Base-by-base conservation (phyloP, 2,797 vertebrate genomes). In the Gadopsis marmoratus region DNA sequence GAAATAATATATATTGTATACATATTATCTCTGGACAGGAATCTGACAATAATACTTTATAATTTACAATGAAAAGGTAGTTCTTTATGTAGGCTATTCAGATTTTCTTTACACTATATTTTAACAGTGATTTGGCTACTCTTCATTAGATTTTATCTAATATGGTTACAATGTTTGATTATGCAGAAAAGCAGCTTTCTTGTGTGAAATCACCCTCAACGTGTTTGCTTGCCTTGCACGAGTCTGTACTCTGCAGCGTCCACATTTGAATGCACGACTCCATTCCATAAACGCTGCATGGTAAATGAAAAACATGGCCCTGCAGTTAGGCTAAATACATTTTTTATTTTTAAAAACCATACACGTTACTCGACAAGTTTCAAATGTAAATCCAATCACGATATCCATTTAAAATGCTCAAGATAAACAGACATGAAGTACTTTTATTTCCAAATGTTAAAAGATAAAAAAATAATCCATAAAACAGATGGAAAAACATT, bases 331-430 rank as follows among this genome's bases (percentile, higher is more conserved):
- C 95, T 96, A 96, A 96, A 96, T 95, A 96, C 91, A 94, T 95
- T 95, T 95, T 96, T 96, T 96, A 96, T 96, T 96, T 94, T 96
- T 95, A 96, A 95, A 96, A 96, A 96, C 95, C 95, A 96, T 95
- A 96, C 95, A 96, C 95, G 94, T 95, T 96, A 96, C 95, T 96
- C 89, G 90, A 96, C 96, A 96, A 95, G 93, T 95, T 96, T 95
- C 94, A 96, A 96, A 96, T 96, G 95, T 96, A 96, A 96, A 95
- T 95, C 93, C 94, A 96, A 96, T 95, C 95, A 96, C 96, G 86
- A 95, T 95, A 96, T 95, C 92, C 94, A 95, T 95, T 96, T 95
- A 96, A 95, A 96, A 95, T 95, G 95, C 94, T 95, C 94, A 95
- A 96, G 95, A 96, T 95, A 96, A 96, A 96, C 95, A 96, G 94